phyloP scores from a whole-genome alignment of 2,888 invertebrate genomes.

The Boloria selene region DNA sequence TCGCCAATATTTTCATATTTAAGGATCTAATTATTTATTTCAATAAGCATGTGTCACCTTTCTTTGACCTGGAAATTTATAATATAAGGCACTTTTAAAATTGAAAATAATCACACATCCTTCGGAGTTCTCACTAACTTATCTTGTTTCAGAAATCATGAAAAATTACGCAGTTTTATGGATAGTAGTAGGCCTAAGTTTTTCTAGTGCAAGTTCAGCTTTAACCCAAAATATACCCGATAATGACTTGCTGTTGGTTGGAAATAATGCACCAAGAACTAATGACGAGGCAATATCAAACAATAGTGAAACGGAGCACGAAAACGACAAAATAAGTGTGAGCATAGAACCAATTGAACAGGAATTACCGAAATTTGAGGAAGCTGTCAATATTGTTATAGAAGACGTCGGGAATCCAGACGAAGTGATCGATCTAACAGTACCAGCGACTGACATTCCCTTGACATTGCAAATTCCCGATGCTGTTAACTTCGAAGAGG shows the following conservation, averaged over 20 bases:
- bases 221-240: constrained; percentile 27
- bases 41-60: constrained; percentile 56
- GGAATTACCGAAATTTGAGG: constrained; percentile 40
- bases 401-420: constrained; percentile 48
- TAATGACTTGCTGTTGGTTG: constrained; percentile 44
- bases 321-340: constrained; percentile 44
- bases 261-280: constrained; percentile 51
- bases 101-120: constrained; percentile 30
- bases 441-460: constrained; percentile 27
- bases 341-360: constrained; percentile 40
- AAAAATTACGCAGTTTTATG: constrained; percentile 51
- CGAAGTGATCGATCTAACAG: constrained; percentile 29
- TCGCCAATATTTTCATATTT: constrained; percentile 4
- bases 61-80: constrained; percentile 63
- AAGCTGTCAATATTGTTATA: constrained; percentile 54
- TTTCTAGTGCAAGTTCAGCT: constrained; percentile 48
- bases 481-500: constrained; percentile 36
- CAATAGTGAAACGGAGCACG: constrained; percentile 51
- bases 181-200: constrained; percentile 52
- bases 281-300: constrained; percentile 49
- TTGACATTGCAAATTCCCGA: constrained; percentile 22
- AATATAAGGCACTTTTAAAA: constrained; percentile 57
- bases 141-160: constrained; percentile 67
- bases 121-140: constrained; percentile 40
- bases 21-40: constrained; percentile 46